Percentiles rank a stretch among this genome's conserved stretches.
These are phyloP conservation scores for Daphoenositta chrysoptera DNA, from an alignment of 2,113 vertebrate genomes.

Conservation along the genomic window DNA sequence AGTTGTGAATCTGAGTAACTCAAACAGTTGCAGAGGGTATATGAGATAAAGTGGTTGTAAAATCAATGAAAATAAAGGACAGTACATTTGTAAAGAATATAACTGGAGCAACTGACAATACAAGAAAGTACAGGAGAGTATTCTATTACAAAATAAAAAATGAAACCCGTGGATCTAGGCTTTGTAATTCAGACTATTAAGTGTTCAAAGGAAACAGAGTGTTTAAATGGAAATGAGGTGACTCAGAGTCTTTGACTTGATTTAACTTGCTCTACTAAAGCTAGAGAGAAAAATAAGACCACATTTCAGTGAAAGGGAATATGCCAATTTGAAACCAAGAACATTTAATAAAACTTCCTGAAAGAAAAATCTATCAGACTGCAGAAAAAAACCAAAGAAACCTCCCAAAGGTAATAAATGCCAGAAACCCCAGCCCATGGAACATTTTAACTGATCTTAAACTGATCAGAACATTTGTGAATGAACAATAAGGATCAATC, in stretches of 20 bases:
- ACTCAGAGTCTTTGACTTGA: constrained; percentile 29
- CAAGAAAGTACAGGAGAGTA: not conserved
- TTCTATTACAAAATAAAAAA: constrained; percentile 38
- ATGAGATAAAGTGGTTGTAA: constrained; percentile 7
- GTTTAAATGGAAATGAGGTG: constrained; percentile 45
- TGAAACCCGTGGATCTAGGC: not conserved
- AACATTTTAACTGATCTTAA: constrained; percentile 27
- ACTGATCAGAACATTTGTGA: constrained; percentile 26
- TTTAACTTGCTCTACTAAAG: constrained; percentile 22
- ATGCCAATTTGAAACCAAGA: constrained; percentile 18
- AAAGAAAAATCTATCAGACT: constrained; percentile 42
- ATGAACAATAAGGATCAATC: constrained; percentile 16
- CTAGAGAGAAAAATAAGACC: constrained; percentile 17
- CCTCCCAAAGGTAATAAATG: constrained; percentile 6
- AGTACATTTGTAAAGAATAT: constrained; percentile 11
- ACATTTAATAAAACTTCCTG: constrained; percentile 42
- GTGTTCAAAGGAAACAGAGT: constrained; percentile 33
- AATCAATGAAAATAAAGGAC: constrained; percentile 37
- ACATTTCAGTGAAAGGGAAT: constrained; percentile 33
- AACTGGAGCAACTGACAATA: not conserved
- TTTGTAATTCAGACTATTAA: constrained; percentile 48
- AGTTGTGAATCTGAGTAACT: constrained; percentile 29
- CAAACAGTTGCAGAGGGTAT: not conserved
- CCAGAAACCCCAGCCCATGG: not conserved
- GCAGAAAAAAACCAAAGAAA: not conserved